These are phyloP conservation scores for Enhydra lutris DNA, from an alignment of 2,113 vertebrate genomes.

Conservation along the genomic window DNA sequence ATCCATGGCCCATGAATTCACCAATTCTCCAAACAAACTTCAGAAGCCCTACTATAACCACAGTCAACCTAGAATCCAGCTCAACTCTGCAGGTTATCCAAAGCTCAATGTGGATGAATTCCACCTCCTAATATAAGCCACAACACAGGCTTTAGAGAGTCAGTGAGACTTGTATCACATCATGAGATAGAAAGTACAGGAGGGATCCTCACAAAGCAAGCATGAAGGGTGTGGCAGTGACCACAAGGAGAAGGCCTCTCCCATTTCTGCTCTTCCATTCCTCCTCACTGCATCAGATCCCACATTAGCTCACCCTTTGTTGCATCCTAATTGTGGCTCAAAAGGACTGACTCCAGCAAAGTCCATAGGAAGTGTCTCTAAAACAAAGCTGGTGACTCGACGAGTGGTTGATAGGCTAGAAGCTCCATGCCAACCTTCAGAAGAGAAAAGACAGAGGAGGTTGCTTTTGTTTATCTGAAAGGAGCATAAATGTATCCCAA, in stretches of 20 bases:
- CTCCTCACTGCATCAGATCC: not conserved
- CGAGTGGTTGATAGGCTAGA: not conserved
- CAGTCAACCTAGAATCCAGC: not conserved
- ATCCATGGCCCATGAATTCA: not conserved
- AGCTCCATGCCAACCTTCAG: not conserved
- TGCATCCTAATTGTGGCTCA: not conserved
- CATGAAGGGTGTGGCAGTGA: rapidly evolving
- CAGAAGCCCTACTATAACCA: not conserved
- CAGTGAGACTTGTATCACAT: not conserved
- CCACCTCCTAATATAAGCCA: not conserved
- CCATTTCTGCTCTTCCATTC: not conserved
- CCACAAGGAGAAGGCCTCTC: rapidly evolving
- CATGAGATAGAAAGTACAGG: not conserved
- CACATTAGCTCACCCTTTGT: not conserved
- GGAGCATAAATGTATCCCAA: not conserved
- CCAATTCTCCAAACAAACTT: not conserved
- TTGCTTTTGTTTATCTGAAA: not conserved
- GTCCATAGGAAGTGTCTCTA: not conserved
- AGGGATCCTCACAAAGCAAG: not conserved
- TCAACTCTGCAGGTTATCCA: not conserved
- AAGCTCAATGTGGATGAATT: not conserved
- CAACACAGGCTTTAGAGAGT: not conserved
- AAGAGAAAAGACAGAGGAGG: not conserved
- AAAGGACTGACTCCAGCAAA: not conserved
- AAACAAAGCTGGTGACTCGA: not conserved